Evolutionary conservation across 2,113 vertebrate genomes (phyloP).

Genomic region (Tauraco erythrolophus): DNA sequence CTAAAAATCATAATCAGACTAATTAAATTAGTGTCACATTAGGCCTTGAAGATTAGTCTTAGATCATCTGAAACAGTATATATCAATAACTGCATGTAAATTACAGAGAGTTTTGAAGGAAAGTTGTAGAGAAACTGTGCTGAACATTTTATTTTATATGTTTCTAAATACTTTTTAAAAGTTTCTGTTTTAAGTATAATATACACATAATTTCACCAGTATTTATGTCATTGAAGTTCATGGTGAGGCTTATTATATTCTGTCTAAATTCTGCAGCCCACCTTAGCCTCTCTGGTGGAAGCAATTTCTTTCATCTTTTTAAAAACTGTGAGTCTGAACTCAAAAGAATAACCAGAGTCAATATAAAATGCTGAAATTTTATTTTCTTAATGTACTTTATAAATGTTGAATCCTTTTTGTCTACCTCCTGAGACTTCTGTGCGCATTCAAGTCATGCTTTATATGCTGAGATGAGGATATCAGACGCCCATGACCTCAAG

Average conservation of each 20-base stretch:
- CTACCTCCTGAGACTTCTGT: not conserved
- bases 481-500: not conserved
- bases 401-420: not conserved
- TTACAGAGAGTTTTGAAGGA: not conserved
- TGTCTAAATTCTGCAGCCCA: not conserved
- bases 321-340: not conserved
- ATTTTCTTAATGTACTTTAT: not conserved
- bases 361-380: not conserved
- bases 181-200: not conserved
- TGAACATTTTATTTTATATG: not conserved
- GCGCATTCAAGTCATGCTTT: not conserved
- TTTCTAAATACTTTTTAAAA: not conserved
- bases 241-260: not conserved
- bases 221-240: not conserved
- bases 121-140: not conserved
- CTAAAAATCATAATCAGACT: not conserved
- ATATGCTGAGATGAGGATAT: not conserved
- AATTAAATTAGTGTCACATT: not conserved
- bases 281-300: not conserved
- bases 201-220: not conserved
- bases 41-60: not conserved
- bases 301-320: not conserved
- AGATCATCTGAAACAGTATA: not conserved
- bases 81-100: not conserved
- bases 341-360: not conserved